A percentile compares a stretch with the other conserved stretches of the same genome.
Evolutionary conservation across 2,113 vertebrate species (phyloP).

Genomic region (Sorex araneus): DNA sequence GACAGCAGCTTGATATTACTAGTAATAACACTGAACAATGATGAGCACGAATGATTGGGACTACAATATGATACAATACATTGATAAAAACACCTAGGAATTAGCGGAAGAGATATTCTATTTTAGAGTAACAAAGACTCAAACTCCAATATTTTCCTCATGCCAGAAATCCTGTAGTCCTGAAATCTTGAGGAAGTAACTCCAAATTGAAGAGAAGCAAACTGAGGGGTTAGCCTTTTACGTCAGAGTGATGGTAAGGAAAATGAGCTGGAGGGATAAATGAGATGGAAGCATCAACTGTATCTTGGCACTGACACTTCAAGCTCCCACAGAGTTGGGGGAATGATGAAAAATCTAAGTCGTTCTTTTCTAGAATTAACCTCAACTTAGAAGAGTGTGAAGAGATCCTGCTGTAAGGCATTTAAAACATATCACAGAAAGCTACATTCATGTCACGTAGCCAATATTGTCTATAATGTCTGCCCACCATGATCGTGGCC

Average conservation of each 20-base stretch:
- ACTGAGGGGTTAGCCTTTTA: neutral
- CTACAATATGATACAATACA: neutral
- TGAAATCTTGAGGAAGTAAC: neutral
- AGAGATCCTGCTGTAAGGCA: no score
- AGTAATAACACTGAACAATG: neutral
- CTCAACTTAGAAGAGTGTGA: neutral
- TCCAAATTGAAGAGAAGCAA: neutral
- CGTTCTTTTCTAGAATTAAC: rapidly evolving
- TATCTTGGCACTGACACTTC: no score
- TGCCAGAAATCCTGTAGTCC: neutral
- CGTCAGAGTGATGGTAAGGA: neutral
- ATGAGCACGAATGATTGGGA: neutral
- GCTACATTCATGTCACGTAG: neutral
- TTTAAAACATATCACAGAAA: neutral
- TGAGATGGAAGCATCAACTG: no score
- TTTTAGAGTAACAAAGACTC: neutral
- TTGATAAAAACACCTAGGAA: neutral
- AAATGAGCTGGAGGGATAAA: neutral
- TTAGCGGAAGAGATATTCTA: no score
- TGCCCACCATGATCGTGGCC: neutral
- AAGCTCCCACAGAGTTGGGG: neutral
- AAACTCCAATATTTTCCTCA: neutral
- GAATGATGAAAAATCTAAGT: no score
- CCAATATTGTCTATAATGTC: neutral
- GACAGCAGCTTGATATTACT: neutral